Percentiles rank a stretch among this genome's conserved stretches.
Conservation (phyloP, 1,140 invertebrate genomes). For the Gonatopus flavifemur region DNA sequence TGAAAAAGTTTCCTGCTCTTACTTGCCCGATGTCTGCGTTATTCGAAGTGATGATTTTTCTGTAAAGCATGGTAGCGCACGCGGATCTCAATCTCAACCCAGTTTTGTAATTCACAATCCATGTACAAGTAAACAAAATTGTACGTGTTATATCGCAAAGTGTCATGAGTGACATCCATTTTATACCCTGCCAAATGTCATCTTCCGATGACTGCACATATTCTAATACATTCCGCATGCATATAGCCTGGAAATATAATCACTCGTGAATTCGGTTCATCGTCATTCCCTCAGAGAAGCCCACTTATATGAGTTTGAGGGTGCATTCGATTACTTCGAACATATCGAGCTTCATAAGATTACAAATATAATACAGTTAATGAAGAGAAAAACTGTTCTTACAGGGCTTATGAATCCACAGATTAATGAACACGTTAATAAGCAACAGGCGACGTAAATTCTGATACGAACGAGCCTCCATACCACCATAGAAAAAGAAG, state of each 20-base stretch:
- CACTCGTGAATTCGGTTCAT: too few species aligned
- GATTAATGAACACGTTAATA: slow-evolving; percentile 59
- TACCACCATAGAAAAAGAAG: slow-evolving; percentile 59
- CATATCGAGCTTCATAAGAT: too few species aligned
- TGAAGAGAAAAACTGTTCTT: slow-evolving; percentile 35
- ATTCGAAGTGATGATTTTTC: slow-evolving; percentile 65
- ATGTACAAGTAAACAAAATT: slow-evolving; percentile 63
- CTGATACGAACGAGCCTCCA: slow-evolving; percentile 63
- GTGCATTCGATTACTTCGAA: background rate
- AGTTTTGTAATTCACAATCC: slow-evolving; percentile 66
- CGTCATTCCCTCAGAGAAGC: too few species aligned
- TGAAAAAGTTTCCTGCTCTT: slow-evolving; percentile 25
- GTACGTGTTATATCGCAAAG: slow-evolving; percentile 62
- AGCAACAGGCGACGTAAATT: slow-evolving; percentile 56
- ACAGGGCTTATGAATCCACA: slow-evolving; percentile 68
- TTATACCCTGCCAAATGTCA: slow-evolving; percentile 50
- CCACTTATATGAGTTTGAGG: background rate
- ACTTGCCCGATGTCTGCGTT: slow-evolving; percentile 67
- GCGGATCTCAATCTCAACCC: slow-evolving; percentile 65
- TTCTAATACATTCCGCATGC: slow-evolving; percentile 62
- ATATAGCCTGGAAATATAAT: slow-evolving; percentile 56
- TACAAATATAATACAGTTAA: too few species aligned
- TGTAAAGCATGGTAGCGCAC: slow-evolving; percentile 65
- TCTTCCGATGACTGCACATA: slow-evolving; percentile 53
- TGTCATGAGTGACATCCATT: slow-evolving; percentile 59